Base-by-base conservation (phyloP, 1,140 invertebrate species). In the Laodelphax striatellus region DNA sequence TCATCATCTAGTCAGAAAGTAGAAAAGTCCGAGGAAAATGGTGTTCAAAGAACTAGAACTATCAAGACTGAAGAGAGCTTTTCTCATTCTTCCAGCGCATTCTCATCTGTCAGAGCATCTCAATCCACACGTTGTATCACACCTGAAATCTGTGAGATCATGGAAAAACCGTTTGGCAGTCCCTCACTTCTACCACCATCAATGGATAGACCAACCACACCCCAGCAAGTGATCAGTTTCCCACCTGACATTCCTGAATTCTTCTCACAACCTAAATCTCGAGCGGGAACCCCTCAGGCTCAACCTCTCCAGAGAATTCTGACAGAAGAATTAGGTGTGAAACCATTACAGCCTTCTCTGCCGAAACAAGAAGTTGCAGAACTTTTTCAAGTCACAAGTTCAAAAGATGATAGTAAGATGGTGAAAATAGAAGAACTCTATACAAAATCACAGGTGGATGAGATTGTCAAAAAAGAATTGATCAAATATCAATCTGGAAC, bases 161-260 rank as follows among this genome's bases (percentile, higher is more conserved):
- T 53, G 28, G 44, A 52, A 5, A 63, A 58, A 55, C 66, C 66
- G 11, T 56, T 64, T 38, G 64, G 58, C 17, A 52, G 52, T 11
- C 55, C 38, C 10, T 63, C 66, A 11, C 41, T 63, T n/a, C 52
- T 65, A 6, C 64, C 62, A 9, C 62, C 64, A 24, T 64, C 64
- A 16, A 43, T 62, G 8, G 54, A 60, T 1, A 31, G 63, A 19
- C 60, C 63, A 14, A 17, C 66, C 9, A 64, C 63, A 14, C 66
- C 68, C 0, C 52, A 56, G 28, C 64, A 63, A 22, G 44, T 62
- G 5, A 52, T 69, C 4, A 56, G 62, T 11, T 69, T 68, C 41
- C 68, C 68, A 17, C 66, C 68, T 13, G 58, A 68, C 17, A 44
- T 68, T 14, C 65, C 66, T 28, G 44, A 14, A 14, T 44, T 16